A percentile compares a stretch with the other conserved stretches of the same genome.
These are phyloP conservation scores for Phalacrocorax aristotelis DNA, from an alignment of 2,113 vertebrate species.

Conservation along the genomic window DNA sequence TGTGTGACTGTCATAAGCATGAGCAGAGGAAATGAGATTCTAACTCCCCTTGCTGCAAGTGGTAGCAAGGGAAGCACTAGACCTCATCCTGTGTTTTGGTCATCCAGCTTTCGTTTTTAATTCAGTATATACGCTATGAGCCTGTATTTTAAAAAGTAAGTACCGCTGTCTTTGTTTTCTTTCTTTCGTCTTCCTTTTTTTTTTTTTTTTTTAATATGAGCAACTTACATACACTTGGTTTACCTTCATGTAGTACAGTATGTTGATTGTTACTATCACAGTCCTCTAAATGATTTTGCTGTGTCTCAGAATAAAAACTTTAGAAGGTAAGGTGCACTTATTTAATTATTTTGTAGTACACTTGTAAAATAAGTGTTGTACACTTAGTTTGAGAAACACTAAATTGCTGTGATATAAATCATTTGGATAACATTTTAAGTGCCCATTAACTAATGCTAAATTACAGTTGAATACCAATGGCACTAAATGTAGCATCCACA, in stretches of 20 bases:
- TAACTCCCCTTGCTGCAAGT: slow-evolving; percentile 27
- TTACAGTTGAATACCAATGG: slow-evolving; percentile 72
- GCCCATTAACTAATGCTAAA: slow-evolving; percentile 78
- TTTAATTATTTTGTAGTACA: slow-evolving; percentile 74
- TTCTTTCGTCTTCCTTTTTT: neutral
- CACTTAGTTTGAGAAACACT: slow-evolving; percentile 69
- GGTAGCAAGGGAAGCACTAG: slow-evolving; percentile 30
- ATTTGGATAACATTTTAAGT: slow-evolving; percentile 77
- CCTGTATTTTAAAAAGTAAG: slow-evolving; percentile 79
- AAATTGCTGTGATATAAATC: slow-evolving; percentile 64
- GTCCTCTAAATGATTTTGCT: slow-evolving; percentile 72
- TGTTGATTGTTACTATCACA: slow-evolving; percentile 66
- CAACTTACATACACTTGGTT: slow-evolving; percentile 47
- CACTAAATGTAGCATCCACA: slow-evolving; percentile 63
- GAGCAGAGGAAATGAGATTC: slow-evolving; percentile 3
- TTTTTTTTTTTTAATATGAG: neutral
- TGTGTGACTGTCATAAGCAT: slow-evolving; percentile 55
- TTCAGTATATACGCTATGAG: slow-evolving; percentile 77
- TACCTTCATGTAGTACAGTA: slow-evolving; percentile 49
- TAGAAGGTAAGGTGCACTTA: slow-evolving; percentile 79
- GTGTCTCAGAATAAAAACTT: slow-evolving; percentile 73
- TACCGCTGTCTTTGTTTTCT: slow-evolving; percentile 71
- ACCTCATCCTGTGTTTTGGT: slow-evolving; percentile 67
- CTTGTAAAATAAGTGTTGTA: slow-evolving; percentile 72
- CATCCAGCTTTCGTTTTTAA: slow-evolving; percentile 74